Evolutionary conservation across 2,888 invertebrate genomes (phyloP), one percentile per base, ranked within the genome.

Genomic region (Melanostoma scalare): DNA sequence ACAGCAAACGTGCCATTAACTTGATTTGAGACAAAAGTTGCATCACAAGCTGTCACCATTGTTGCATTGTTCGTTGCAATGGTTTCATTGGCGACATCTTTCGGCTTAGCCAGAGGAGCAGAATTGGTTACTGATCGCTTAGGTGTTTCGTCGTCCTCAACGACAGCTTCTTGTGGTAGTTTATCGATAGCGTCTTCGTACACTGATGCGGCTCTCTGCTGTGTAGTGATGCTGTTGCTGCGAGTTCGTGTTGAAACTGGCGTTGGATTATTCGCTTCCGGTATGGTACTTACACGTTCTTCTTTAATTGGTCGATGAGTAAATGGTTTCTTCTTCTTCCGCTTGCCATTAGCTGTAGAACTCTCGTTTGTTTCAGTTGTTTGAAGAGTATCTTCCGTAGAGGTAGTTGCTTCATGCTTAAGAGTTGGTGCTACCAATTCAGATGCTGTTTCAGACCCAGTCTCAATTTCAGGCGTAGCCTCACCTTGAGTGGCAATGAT

Each of bases 161-260:
- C 55, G 3, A 33, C 8, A 67, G 56, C 33, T 30, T 60, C 48
- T 46, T 69, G 46, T 5, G 71, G 69, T 33, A 73, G 48, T 31
- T 78, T 85, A 10, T 88, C 90, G 77, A 91, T 82, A 0, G 92
- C 92, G 87, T 92, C 92, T 86, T 92, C 92, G 79, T 92, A 92
- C 6, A 91, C 88, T 3, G 92, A 92, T 0, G 86, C 86, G 10
- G 86, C 63, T 9, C 88, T 87, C 40, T 86, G 78, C 6, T 69
- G 56, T 0, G 44, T 80, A 1, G 46, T 20, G 20, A 20, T 68
- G 77, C 85, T 89, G 6, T 86, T 85, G 30, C 87, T 85, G 33
- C 90, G 89, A 10, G 90, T 90, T 0, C 89, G 89, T 3, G 89
- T 87, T 0, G 90, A 78, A 1, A 90, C 85, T 31, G 86, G 86